These are phyloP conservation scores for Drosophila koepferae DNA, from an alignment of 2,888 invertebrate species.

Conservation along the genomic window DNA sequence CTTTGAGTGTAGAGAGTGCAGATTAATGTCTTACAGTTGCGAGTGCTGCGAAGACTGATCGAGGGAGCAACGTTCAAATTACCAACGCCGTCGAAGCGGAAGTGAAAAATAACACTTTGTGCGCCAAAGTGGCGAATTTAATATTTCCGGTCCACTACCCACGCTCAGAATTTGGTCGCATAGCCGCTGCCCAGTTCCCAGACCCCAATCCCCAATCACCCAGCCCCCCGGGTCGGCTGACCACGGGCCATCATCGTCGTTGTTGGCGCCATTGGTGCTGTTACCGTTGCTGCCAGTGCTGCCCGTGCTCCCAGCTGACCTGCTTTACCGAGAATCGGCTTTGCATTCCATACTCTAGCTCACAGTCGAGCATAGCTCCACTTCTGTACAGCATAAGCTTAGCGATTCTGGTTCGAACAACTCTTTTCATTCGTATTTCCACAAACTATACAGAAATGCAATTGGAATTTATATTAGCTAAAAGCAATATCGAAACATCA, in stretches of 20 bases:
- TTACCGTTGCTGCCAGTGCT: not conserved
- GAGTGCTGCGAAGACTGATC: constrained; percentile 40
- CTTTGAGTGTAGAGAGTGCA: constrained; percentile 5
- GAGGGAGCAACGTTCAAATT: constrained; percentile 35
- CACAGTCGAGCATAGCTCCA: not conserved
- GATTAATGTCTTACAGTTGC: constrained; percentile 32
- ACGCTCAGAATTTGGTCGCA: constrained; percentile 26
- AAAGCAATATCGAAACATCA: not conserved
- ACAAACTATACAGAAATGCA: not conserved
- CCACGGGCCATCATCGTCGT: constrained; percentile 16
- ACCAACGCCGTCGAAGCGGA: constrained; percentile 51
- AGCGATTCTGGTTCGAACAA: not conserved
- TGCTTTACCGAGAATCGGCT: constrained; percentile 15
- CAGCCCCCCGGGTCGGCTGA: not conserved
- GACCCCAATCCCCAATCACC: not conserved
- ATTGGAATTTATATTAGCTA: not conserved
- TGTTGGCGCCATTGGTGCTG: constrained; percentile 13
- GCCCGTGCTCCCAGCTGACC: constrained; percentile 20
- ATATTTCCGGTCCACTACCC: constrained; percentile 69
- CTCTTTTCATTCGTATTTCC: not conserved
- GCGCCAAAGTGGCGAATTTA: constrained; percentile 75
- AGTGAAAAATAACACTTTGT: constrained; percentile 69
- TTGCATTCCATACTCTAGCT: constrained; percentile 23
- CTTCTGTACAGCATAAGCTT: not conserved
- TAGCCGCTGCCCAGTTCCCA: constrained; percentile 8